These are phyloP conservation scores for Mormyrus iriodes DNA, from an alignment of 2,113 vertebrate genomes.

Conservation along the genomic window DNA sequence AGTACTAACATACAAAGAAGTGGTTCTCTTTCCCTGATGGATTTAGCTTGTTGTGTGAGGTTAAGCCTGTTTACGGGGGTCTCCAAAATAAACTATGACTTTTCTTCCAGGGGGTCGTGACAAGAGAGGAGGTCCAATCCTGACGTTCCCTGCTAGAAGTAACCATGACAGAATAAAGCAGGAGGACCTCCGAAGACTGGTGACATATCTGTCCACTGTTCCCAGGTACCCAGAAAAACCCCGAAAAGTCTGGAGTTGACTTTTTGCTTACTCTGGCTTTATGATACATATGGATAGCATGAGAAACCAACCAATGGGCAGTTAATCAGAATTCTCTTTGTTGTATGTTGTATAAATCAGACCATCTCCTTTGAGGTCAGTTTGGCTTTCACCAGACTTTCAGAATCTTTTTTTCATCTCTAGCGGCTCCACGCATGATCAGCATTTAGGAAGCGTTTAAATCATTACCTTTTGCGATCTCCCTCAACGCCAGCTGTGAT, in stretches of 20 bases:
- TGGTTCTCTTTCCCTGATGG: neutral
- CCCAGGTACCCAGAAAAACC: conserved; percentile 72
- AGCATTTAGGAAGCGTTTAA: neutral
- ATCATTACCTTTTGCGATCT: neutral
- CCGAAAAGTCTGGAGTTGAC: neutral
- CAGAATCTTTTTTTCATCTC: neutral
- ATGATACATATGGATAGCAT: neutral
- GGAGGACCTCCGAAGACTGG: conserved; percentile 89
- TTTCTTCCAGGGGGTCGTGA: conserved; percentile 81
- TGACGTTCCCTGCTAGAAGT: conserved; percentile 92
- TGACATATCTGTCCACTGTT: conserved; percentile 95
- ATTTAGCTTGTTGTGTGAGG: neutral
- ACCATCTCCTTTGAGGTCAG: neutral
- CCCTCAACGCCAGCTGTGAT: neutral
- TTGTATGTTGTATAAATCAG: neutral
- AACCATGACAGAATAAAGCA: conserved; percentile 99
- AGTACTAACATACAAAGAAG: neutral
- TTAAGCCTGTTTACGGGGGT: neutral
- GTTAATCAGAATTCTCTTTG: neutral
- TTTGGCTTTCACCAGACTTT: neutral
- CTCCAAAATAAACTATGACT: neutral
- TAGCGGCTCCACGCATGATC: neutral
- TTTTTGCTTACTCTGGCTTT: neutral
- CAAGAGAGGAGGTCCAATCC: conserved; percentile 92
- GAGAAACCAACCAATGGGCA: neutral